phyloP scores from a whole-genome alignment of 1,140 invertebrate species.

The Magallana angulata region DNA sequence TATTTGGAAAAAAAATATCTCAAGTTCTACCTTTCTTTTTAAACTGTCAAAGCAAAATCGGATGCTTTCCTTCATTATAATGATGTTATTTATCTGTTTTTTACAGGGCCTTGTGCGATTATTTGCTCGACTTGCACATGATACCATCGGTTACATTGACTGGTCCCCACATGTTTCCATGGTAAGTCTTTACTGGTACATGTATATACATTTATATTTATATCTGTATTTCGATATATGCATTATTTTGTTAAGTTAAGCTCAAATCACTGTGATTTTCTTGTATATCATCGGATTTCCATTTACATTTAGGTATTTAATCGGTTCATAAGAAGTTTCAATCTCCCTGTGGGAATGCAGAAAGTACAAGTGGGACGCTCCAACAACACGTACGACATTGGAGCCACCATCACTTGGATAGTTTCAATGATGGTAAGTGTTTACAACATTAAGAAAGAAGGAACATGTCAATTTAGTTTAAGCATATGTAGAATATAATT shows the following conservation, averaged over 20 bases:
- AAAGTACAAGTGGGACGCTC: conserved; percentile 76
- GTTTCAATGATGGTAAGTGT: conserved; percentile 82
- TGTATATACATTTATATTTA: background rate
- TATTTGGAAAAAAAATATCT: too few species aligned
- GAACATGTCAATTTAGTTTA: too few species aligned
- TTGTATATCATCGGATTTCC: conserved; percentile 41
- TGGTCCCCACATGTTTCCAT: conserved; percentile 91
- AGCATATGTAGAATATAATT: too few species aligned
- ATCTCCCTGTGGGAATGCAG: conserved; percentile 89
- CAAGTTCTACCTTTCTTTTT: too few species aligned
- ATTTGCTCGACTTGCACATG: conserved; percentile 86
- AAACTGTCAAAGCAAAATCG: too few species aligned
- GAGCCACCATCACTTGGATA: conserved; percentile 86
- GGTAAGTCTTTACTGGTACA: conserved; percentile 67
- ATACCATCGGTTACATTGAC: conserved; percentile 91
- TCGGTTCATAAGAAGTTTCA: conserved; percentile 87
- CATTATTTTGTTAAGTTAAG: background rate
- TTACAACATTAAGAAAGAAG: too few species aligned
- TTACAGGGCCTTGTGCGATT: conserved; percentile 86
- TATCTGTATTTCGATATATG: background rate
- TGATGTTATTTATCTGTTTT: background rate
- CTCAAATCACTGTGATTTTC: background rate
- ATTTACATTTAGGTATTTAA: conserved; percentile 85
- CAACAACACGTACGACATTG: conserved; percentile 79
- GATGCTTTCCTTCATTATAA: background rate